Evolutionary conservation across 2,113 vertebrate genomes (phyloP).

Genomic region (Ranitomeya imitator): DNA sequence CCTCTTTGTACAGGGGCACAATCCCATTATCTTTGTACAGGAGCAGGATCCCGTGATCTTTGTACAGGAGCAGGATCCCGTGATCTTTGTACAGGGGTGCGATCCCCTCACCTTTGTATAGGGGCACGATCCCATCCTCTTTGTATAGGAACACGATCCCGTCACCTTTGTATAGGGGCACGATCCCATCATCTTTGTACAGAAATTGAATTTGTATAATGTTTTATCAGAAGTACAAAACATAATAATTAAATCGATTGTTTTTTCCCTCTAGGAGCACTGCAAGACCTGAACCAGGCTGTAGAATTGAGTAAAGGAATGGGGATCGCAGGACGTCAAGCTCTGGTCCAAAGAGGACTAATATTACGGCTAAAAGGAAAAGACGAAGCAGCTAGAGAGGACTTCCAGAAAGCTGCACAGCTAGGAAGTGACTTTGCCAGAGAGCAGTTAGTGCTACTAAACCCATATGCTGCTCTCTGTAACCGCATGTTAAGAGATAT

Average conservation of each 20-base stretch:
- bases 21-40: too few relatives aligned
- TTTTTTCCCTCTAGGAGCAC: constrained; percentile 73
- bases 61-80: too few relatives aligned
- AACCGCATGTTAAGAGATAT: constrained; percentile 90
- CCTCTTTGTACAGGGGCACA: too few relatives aligned
- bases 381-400: constrained; percentile 75
- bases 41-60: too few relatives aligned
- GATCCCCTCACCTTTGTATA: too few relatives aligned
- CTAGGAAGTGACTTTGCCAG: constrained; percentile 89
- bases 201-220: too few relatives aligned
- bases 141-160: too few relatives aligned
- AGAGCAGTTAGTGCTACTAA: constrained; percentile 82
- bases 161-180: too few relatives aligned
- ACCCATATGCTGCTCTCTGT: constrained; percentile 93
- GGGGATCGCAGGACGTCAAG: constrained; percentile 80
- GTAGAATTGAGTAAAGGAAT: constrained; percentile 76
- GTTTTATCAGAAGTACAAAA: background rate
- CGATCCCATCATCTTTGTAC: too few relatives aligned
- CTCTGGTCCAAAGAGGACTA: constrained; percentile 87
- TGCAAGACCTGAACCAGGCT: constrained; percentile 81
- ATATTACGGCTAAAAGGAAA: constrained; percentile 74
- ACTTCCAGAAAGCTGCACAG: constrained; percentile 79
- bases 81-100: too few relatives aligned
- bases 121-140: too few relatives aligned
- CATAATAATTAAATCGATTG: background rate